These are phyloP conservation scores for Allygus modestus DNA, from an alignment of 2,888 invertebrate species.

Conservation along the genomic window DNA sequence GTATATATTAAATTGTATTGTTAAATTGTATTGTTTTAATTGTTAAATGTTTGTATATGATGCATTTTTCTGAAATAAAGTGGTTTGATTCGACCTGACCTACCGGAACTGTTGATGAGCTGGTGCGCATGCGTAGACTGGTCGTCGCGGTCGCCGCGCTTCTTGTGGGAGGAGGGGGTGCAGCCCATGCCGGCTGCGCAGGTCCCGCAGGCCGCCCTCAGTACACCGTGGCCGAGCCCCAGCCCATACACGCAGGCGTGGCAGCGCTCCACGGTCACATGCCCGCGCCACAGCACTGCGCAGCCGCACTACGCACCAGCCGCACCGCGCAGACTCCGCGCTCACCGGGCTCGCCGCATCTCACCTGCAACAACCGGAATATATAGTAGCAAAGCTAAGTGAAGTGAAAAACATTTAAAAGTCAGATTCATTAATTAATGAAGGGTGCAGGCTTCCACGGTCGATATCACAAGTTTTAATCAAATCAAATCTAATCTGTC, in stretches of 20 bases:
- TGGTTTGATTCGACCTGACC: neutral
- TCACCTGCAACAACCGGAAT: neutral
- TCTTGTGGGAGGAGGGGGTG: slow-evolving; percentile 62
- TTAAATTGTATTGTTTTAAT: too few relatives aligned
- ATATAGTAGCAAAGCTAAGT: too few relatives aligned
- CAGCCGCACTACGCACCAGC: neutral
- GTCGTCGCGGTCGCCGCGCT: slow-evolving; percentile 60
- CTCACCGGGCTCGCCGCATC: neutral
- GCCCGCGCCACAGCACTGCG: neutral
- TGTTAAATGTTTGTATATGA: too few relatives aligned
- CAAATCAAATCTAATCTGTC: too few relatives aligned
- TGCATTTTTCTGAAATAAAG: too few relatives aligned
- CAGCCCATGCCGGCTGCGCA: slow-evolving; percentile 63
- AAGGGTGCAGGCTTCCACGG: too few relatives aligned
- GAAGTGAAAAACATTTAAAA: too few relatives aligned
- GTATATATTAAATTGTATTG: too few relatives aligned
- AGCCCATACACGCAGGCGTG: slow-evolving; percentile 57
- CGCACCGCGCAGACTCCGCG: neutral
- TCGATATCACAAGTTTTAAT: too few relatives aligned
- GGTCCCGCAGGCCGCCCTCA: slow-evolving; percentile 37
- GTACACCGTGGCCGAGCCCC: slow-evolving; percentile 55
- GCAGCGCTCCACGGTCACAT: slow-evolving; percentile 56
- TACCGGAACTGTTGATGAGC: slow-evolving; percentile 63
- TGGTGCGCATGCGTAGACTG: slow-evolving; percentile 61
- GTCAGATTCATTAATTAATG: too few relatives aligned